Conservation (phyloP, 2,888 invertebrate genomes). For the Pyrrhia umbra region DNA sequence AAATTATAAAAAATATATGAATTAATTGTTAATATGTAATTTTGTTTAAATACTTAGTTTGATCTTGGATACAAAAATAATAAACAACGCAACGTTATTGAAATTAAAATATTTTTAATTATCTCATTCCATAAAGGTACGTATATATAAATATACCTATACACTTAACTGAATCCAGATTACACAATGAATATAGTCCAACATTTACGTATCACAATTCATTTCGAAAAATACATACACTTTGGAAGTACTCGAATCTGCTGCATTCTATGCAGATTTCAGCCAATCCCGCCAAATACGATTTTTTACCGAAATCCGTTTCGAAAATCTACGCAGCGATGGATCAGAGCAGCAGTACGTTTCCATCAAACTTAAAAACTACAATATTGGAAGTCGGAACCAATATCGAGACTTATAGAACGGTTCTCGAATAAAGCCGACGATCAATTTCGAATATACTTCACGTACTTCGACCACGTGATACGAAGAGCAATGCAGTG, state of each 20-base stretch:
- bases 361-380: constrained; percentile 64
- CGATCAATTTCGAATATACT: constrained; percentile 61
- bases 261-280: background rate
- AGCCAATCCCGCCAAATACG: constrained; percentile 10
- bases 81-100: too few relatives aligned
- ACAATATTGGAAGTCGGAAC: constrained; percentile 64
- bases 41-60: too few relatives aligned
- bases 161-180: too few relatives aligned
- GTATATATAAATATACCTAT: too few relatives aligned
- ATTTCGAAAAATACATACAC: background rate
- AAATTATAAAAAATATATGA: too few relatives aligned
- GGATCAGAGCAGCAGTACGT: constrained; percentile 25
- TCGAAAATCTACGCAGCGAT: constrained; percentile 22
- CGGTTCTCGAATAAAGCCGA: constrained; percentile 53
- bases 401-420: constrained; percentile 64
- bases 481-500: constrained; percentile 57
- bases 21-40: too few relatives aligned
- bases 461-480: constrained; percentile 61
- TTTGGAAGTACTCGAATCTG: constrained; percentile 6
- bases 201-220: too few relatives aligned
- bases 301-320: constrained; percentile 34
- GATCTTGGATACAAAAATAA: too few relatives aligned
- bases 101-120: too few relatives aligned
- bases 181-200: too few relatives aligned
- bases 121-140: too few relatives aligned